Evolutionary conservation across 2,797 vertebrate species (phyloP), one percentile per base, ranked within the genome.

Genomic region (Sebastes itinus): DNA sequence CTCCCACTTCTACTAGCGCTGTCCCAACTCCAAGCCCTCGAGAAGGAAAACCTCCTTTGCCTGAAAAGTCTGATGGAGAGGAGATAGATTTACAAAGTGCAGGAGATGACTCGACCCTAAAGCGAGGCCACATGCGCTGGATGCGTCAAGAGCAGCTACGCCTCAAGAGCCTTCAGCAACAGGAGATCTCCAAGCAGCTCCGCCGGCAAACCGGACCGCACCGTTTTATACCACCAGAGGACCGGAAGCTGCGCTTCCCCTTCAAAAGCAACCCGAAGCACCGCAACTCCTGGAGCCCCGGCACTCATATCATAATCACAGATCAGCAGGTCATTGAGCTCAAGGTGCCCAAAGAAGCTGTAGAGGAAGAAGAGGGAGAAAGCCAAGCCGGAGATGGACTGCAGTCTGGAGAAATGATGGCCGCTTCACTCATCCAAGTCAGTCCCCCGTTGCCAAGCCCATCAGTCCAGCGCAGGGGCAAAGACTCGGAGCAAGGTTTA

Each of bases 261-360:
- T 99, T 99, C 93, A 98, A 96, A 94, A 99, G 99, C 92, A 99
- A 98, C 87, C 98, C 98, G 18, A 98, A 97, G 30, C 98, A 99
- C 88, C 96, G 99, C 87, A 99, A 99, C 93, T 99, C 98, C 0
- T 99, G 99, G 99, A 99, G 98, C 66, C 98, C 99, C 0, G 99
- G 99, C 25, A 99, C 98, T 0, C 98, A 99, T 25, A 99, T 99
- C 70, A 99, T 99, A 61, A 99, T 99, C 81, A 99, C 98, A 4
- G 98, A 99, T 75, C 88, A 98, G 65, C 96, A 98, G 89, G 97
- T 99, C 8, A 97, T 99, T 13, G 99, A 99, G 91, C 95, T 99
- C 7, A 96, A 98, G 86, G 96, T 99, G 83, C 97, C 98, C 3
- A 99, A 98, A 94, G 97, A 98, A 80, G 95, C 96, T 1, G 96